Evolutionary conservation across 2,888 invertebrate genomes (phyloP).

Genomic region (Spilosoma lubricipeda): DNA sequence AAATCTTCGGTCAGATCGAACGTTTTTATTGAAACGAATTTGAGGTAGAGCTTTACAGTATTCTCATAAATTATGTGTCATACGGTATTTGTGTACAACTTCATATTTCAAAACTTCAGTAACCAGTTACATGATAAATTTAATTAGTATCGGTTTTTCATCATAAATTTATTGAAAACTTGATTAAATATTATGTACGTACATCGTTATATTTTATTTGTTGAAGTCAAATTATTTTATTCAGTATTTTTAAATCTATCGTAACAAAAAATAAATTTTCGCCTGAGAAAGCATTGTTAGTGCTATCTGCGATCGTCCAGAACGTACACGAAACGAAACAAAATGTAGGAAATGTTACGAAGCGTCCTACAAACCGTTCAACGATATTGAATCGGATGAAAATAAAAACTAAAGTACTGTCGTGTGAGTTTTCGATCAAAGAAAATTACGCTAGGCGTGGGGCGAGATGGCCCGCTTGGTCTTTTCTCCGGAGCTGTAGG

Average conservation of each 20-base stretch:
- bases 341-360: constrained; percentile 52
- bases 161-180: not conserved
- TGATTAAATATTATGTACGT: not conserved
- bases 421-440: constrained; percentile 81
- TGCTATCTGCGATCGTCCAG: constrained; percentile 42
- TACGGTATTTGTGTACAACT: constrained; percentile 57
- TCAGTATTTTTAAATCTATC: not conserved
- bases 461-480: constrained; percentile 65
- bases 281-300: constrained; percentile 40
- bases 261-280: constrained; percentile 36
- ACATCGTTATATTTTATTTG: not conserved
- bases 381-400: constrained; percentile 78
- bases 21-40: constrained; percentile 78
- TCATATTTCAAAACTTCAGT: not conserved
- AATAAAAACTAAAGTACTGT: constrained; percentile 77
- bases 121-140: not conserved
- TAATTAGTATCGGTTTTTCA: not conserved
- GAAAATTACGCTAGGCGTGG: constrained; percentile 79
- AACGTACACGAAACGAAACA: constrained; percentile 50
- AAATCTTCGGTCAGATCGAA: constrained; percentile 75
- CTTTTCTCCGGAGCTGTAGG: constrained; percentile 69
- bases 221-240: not conserved
- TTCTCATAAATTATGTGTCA: constrained; percentile 68
- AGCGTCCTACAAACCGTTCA: constrained; percentile 66
- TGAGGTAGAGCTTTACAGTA: constrained; percentile 67